These are phyloP conservation scores for Sarcoramphus papa DNA, from an alignment of 2,797 vertebrate species.

Conservation along the genomic window DNA sequence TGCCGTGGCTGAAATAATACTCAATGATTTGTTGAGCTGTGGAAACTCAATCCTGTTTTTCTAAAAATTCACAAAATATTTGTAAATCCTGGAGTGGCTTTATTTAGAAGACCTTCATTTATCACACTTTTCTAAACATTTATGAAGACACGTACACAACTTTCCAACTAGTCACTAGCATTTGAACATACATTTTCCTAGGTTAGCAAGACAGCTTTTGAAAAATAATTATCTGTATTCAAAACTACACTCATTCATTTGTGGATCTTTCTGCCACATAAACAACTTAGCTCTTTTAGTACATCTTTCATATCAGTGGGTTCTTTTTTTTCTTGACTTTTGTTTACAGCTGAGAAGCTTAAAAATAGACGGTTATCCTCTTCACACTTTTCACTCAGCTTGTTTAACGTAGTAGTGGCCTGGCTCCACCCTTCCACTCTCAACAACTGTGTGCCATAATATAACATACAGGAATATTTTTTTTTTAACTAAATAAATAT, in stretches of 20 bases:
- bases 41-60: neutral
- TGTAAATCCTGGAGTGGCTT: neutral
- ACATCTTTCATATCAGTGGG: neutral
- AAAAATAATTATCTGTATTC: neutral
- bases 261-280: neutral
- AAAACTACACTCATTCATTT: neutral
- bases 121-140: neutral
- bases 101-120: neutral
- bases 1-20: neutral
- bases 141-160: neutral
- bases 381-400: neutral
- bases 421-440: conserved; percentile 15
- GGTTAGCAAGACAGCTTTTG: neutral
- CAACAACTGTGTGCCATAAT: neutral
- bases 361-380: neutral
- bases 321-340: conserved; percentile 3
- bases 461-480: neutral
- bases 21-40: neutral
- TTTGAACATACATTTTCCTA: neutral
- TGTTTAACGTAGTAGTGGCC: neutral
- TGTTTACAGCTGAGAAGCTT: neutral
- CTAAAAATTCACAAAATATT: neutral
- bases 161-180: neutral
- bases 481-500: neutral
- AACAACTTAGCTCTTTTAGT: neutral